Evolutionary conservation across 2,113 vertebrate genomes (phyloP), one percentile per base, ranked within the genome.

Genomic region (Callorhinus ursinus): DNA sequence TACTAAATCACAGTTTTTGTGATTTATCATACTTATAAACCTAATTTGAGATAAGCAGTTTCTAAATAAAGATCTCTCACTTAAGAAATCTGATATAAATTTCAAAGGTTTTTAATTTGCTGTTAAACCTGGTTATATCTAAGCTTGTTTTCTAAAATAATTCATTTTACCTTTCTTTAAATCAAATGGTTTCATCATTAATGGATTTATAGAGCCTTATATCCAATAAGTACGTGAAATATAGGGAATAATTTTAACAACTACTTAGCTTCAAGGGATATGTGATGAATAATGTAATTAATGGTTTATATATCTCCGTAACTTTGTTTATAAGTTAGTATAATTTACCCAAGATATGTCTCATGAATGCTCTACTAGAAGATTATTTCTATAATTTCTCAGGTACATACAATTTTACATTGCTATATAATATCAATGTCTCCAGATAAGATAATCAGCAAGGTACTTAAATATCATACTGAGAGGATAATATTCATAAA

Each of bases 401-500:
- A 42, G 18, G 36, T 33, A 49, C 9, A 59, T 65, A 53, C 4
- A 63, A 57, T 77, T 81, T 90, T 59, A 13, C 33, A 14, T 71
- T 89, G 49, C 39, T 74, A 49, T 55, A 39, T 36, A 95, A 82
- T 92, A 57, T 53, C 71, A 88, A 10, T 36, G 46, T 15, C 10
- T 86, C 4, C 33, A 61, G 19, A 65, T 67, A 21, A 71, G 90
- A 91, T 5, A 76, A 77, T 53, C 11, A 57, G 22, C 49, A 79
- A 96, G 6, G n/a, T n/a, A 61, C 53, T 79, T 88, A 96, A 95
- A 92, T 33, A 83, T 14, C 59, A 18, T 86, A 36, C 33, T 77
- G 63, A 79, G 72, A 65, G 1, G 11, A 92, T 42, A 51, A 51
- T 59, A 85, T 42, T 63, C 59, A 96, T 61, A 90, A 93, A 65